Evolutionary conservation across 2,797 vertebrate species (phyloP).

Genomic region (Anguilla obscura): DNA sequence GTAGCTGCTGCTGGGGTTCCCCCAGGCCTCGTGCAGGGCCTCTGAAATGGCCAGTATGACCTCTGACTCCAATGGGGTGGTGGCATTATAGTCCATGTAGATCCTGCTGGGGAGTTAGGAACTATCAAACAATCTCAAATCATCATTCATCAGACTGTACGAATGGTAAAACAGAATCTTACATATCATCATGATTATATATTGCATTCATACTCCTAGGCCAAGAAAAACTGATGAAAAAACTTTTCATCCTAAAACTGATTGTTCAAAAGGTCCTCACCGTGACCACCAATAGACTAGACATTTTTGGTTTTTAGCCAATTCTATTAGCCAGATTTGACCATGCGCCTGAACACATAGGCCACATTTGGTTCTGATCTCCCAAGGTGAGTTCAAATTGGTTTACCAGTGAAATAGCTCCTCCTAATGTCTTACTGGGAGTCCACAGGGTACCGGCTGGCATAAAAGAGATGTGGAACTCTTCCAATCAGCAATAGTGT

Average conservation of each 20-base stretch:
- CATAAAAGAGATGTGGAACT: background rate
- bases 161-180: background rate
- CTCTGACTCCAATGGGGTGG: conserved; percentile 83
- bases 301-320: no score
- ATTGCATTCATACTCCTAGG: no score
- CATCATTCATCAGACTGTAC: background rate
- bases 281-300: no score
- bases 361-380: no score
- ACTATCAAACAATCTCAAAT: background rate
- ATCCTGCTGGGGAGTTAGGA: conserved; percentile 58
- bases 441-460: background rate
- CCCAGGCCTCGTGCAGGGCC: conserved; percentile 87
- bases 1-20: conserved; percentile 92
- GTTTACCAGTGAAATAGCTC: background rate
- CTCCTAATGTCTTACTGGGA: background rate
- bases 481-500: background rate
- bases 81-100: conserved; percentile 94
- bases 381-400: no score
- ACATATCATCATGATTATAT: background rate
- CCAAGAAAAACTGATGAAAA: no score
- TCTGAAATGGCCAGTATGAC: conserved; percentile 74
- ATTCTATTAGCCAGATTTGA: no score
- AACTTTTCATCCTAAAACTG: no score
- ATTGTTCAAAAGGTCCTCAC: no score
- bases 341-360: no score